Percentiles rank a stretch among this genome's conserved stretches.
These are phyloP conservation scores for Macrocentrus cingulum DNA, from an alignment of 1,140 invertebrate species.

Conservation along the genomic window DNA sequence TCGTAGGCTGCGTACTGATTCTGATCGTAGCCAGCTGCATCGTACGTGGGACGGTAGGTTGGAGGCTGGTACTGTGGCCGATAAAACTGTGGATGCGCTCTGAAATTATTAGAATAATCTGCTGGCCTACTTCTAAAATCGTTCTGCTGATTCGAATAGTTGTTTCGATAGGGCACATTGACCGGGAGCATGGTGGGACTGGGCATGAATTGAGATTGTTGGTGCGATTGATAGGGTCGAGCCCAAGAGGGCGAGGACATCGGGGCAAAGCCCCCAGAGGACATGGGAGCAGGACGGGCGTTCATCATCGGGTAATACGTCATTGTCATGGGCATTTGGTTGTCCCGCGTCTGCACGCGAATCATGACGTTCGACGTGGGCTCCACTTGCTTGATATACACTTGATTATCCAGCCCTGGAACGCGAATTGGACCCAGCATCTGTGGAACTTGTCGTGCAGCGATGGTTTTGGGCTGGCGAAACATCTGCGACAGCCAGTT, in stretches of 20 bases:
- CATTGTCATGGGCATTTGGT: neutral
- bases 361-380: conserved; percentile 10
- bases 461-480: conserved; percentile 2
- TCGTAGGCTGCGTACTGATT: conserved; percentile 11
- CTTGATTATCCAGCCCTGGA: conserved; percentile 13
- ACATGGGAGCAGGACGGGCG: neutral
- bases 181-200: neutral
- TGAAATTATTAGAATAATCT: neutral
- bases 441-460: neutral
- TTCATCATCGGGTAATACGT: neutral
- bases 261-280: neutral
- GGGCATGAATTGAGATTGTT: neutral
- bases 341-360: neutral
- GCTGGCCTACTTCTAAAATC: neutral
- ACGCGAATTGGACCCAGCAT: conserved; percentile 8
- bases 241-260: neutral
- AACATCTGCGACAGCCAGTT: conserved; percentile 3
- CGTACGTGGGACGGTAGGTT: neutral
- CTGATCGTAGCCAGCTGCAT: neutral
- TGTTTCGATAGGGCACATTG: neutral
- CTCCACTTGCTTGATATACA: conserved; percentile 17
- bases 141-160: neutral
- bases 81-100: neutral
- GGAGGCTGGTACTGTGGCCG: neutral
- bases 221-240: too few species aligned